These are phyloP conservation scores for Parnassius glacialis DNA, from an alignment of 2,888 invertebrate genomes.

Conservation along the genomic window DNA sequence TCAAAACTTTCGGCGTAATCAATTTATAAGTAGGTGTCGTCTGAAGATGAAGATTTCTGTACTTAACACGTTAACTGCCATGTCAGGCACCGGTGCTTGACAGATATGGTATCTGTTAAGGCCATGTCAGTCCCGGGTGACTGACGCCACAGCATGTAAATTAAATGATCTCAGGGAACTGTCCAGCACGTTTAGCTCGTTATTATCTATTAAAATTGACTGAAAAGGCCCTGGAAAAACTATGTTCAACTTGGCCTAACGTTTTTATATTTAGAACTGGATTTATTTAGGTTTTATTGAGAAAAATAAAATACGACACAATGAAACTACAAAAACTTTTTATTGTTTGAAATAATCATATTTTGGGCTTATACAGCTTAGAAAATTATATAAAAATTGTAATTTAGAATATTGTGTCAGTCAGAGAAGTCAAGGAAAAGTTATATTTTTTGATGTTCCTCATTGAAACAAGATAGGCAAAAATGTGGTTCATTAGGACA, in stretches of 20 bases:
- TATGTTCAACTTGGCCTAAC: conserved; percentile 1
- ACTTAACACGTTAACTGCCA: too few relatives aligned
- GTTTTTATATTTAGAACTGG: conserved; percentile 1
- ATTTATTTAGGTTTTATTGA: background rate
- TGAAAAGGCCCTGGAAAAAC: background rate
- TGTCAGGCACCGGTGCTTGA: too few relatives aligned
- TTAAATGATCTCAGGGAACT: background rate
- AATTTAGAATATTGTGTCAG: background rate
- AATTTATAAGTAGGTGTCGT: too few relatives aligned
- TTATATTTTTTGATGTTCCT: conserved; percentile 28
- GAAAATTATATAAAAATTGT: background rate
- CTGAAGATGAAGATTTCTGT: too few relatives aligned
- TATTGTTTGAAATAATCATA: background rate
- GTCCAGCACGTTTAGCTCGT: background rate
- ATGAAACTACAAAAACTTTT: too few relatives aligned
- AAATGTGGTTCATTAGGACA: conserved; percentile 33
- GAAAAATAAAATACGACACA: too few relatives aligned
- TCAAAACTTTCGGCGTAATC: too few relatives aligned
- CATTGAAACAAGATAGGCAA: conserved; percentile 33
- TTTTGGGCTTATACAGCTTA: background rate
- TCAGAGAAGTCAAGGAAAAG: background rate
- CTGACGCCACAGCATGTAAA: too few relatives aligned
- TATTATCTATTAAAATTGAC: conserved; percentile 4
- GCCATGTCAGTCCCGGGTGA: too few relatives aligned
- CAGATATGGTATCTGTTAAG: too few relatives aligned